These are phyloP conservation scores for Brachylomia viminalis DNA, from an alignment of 2,888 invertebrate genomes.

Conservation along the genomic window DNA sequence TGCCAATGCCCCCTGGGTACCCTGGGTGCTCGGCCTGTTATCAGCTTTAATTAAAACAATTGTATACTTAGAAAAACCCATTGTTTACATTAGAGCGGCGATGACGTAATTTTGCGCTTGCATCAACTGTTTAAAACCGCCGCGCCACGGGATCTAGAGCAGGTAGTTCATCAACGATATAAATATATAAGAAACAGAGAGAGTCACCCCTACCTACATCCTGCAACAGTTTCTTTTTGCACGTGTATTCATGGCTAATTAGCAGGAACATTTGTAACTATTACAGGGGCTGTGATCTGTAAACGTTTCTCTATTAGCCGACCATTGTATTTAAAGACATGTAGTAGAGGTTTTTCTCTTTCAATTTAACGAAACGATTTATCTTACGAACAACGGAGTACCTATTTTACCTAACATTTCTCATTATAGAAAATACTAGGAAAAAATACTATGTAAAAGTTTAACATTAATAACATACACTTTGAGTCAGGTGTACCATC, in stretches of 20 bases:
- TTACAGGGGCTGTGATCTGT: slow-evolving; percentile 21
- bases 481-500: background rate
- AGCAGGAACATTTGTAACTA: slow-evolving; percentile 32
- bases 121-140: too few relatives aligned
- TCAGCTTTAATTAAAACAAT: too few relatives aligned
- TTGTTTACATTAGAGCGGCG: too few relatives aligned
- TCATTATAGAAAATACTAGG: background rate
- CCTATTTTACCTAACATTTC: background rate
- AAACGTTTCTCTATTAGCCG: slow-evolving; percentile 26
- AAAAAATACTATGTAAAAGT: background rate
- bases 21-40: too few relatives aligned
- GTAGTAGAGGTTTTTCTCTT: slow-evolving; percentile 3
- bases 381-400: background rate
- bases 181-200: background rate
- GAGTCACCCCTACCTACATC: background rate
- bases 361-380: slow-evolving; percentile 4
- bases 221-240: background rate
- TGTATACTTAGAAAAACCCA: too few relatives aligned
- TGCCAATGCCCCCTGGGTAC: too few relatives aligned
- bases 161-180: too few relatives aligned
- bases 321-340: background rate
- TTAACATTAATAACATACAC: background rate
- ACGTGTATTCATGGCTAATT: slow-evolving; percentile 22
- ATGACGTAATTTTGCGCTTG: too few relatives aligned
- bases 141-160: too few relatives aligned